Evolutionary conservation across 1,140 invertebrate genomes (phyloP).

Genomic region (Leptinotarsa undecemlineata): DNA sequence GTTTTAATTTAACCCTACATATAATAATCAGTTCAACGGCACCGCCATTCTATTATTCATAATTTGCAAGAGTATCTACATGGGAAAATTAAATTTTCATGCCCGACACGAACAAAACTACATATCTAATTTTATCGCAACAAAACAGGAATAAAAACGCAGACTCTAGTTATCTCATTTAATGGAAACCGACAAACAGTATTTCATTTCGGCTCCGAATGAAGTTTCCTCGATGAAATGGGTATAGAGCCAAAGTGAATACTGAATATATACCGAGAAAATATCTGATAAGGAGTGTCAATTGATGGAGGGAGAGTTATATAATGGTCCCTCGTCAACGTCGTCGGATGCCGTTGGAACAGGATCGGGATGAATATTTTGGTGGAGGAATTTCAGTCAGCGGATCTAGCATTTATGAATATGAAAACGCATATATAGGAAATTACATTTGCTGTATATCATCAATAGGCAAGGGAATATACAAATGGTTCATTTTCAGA

Average conservation of each 20-base stretch:
- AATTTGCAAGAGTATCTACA: background rate
- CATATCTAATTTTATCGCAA: background rate
- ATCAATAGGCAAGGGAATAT: background rate
- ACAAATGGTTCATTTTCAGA: background rate
- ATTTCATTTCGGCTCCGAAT: background rate
- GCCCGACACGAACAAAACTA: background rate
- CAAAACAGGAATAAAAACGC: background rate
- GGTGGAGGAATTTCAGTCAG: background rate
- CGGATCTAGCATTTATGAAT: background rate
- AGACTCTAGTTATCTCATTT: background rate
- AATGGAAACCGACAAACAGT: background rate
- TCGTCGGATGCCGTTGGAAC: constrained; percentile 3
- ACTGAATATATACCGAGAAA: constrained; percentile 3
- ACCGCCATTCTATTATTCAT: too few species aligned
- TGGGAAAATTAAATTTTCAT: background rate
- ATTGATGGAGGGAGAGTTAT: background rate
- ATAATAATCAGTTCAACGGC: too few species aligned
- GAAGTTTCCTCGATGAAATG: background rate
- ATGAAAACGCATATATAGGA: constrained; percentile 8
- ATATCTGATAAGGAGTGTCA: constrained; percentile 8
- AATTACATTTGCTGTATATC: background rate
- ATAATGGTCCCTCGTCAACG: constrained; percentile 4
- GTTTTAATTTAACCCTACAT: too few species aligned
- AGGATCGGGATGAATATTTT: constrained; percentile 3
- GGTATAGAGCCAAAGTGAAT: constrained; percentile 2